phyloP scores from a whole-genome alignment of 2,113 vertebrate genomes.

The Nothobranchius kuhntae region DNA sequence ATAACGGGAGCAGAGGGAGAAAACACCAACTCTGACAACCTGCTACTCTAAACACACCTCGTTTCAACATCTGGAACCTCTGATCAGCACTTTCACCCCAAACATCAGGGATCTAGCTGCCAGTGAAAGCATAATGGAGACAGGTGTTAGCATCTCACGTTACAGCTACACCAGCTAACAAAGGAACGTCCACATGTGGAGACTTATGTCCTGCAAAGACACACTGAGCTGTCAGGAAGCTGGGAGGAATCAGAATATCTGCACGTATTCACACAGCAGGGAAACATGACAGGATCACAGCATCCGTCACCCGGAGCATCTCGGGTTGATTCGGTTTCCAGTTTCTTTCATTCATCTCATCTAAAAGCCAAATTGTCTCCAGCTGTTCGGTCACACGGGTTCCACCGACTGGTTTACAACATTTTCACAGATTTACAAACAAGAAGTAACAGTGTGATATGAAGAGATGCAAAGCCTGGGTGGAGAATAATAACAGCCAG shows the following conservation, averaged over 20 bases:
- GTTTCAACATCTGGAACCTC: too few relatives aligned
- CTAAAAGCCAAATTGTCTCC: not conserved
- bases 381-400: not conserved
- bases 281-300: not conserved
- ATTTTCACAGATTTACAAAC: not conserved
- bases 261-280: not conserved
- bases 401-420: not conserved
- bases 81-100: too few relatives aligned
- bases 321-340: too few relatives aligned
- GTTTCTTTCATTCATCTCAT: not conserved
- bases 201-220: slow-evolving; percentile 4
- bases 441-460: not conserved
- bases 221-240: not conserved
- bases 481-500: slow-evolving; percentile 21
- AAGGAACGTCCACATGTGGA: not conserved
- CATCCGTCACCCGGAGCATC: too few relatives aligned
- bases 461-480: not conserved
- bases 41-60: too few relatives aligned
- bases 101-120: too few relatives aligned
- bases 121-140: too few relatives aligned
- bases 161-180: not conserved
- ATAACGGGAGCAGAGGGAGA: slow-evolving; percentile 19
- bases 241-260: not conserved
- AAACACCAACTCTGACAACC: too few relatives aligned
- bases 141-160: slow-evolving; percentile 9